These are phyloP conservation scores for Danio kyathit DNA, from an alignment of 2,797 vertebrate species.

Conservation along the genomic window DNA sequence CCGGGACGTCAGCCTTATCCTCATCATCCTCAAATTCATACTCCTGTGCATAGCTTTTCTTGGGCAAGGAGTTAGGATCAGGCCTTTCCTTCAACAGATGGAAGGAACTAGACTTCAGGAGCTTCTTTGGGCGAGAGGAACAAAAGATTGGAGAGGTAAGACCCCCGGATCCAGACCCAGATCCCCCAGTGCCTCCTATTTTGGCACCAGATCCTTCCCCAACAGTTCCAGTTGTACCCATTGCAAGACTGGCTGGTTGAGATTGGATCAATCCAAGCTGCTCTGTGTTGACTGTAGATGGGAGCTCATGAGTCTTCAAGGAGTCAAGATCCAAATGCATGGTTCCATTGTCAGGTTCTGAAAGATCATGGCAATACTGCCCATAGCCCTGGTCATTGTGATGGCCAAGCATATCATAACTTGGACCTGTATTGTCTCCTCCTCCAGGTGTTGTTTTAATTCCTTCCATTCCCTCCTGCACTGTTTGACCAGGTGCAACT, in stretches of 20 bases:
- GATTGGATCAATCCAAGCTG: conserved; percentile 92
- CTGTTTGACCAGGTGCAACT: conserved; percentile 77
- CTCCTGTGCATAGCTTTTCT: conserved; percentile 95
- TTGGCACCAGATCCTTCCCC: conserved; percentile 76
- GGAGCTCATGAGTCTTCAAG: conserved; percentile 88
- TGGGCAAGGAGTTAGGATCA: conserved; percentile 88
- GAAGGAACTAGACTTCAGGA: conserved; percentile 93
- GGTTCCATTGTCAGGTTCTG: conserved; percentile 78
- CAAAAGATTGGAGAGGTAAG: conserved; percentile 91
- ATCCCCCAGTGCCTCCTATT: conserved; percentile 65
- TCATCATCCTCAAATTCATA: conserved; percentile 96
- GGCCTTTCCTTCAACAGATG: conserved; percentile 90
- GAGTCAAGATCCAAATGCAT: conserved; percentile 90
- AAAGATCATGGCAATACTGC: conserved; percentile 81
- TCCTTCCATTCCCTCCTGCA: conserved; percentile 81
- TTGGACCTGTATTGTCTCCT: conserved; percentile 66
- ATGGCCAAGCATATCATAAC: conserved; percentile 86
- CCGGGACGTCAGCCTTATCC: conserved; percentile 90
- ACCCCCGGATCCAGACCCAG: conserved; percentile 77
- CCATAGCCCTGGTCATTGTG: conserved; percentile 82
- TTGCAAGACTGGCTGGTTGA: conserved; percentile 74
- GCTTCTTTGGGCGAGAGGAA: conserved; percentile 94
- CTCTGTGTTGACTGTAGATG: conserved; percentile 92
- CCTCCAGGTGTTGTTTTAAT: conserved; percentile 73
- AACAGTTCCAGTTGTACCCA: conserved; percentile 72